Conservation (phyloP, 1,140 invertebrate species). For the Pygmarrhopalites habei region DNA sequence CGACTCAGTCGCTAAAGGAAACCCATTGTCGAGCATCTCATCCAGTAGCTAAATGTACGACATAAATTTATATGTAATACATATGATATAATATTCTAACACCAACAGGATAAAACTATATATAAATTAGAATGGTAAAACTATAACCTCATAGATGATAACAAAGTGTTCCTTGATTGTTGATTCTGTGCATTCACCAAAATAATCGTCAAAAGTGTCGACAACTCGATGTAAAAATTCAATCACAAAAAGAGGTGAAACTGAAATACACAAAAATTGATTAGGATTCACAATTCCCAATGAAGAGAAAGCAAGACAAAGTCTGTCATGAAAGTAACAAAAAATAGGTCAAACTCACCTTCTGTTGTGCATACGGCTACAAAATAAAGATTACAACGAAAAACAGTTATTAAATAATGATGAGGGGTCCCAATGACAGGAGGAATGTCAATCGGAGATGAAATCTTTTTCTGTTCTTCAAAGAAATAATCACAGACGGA, state of each 20-base stretch:
- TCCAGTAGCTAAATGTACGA: constrained; percentile 67
- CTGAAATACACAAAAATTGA: constrained; percentile 49
- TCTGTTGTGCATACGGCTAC: constrained; percentile 95
- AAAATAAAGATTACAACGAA: constrained; percentile 85
- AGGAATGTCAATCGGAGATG: constrained; percentile 80
- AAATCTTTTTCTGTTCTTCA: constrained; percentile 86
- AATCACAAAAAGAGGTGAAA: constrained; percentile 94
- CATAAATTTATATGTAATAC: constrained; percentile 10
- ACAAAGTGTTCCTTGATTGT: constrained; percentile 99
- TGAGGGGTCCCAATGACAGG: constrained; percentile 95
- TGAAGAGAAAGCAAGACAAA: too few species aligned
- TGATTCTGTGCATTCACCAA: constrained; percentile 89
- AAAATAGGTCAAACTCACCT: too few species aligned
- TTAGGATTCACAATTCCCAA: too few species aligned
- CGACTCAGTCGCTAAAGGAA: constrained; percentile 94
- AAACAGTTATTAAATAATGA: constrained; percentile 94
- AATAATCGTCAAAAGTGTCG: constrained; percentile 95
- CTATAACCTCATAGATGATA: constrained; percentile 93
- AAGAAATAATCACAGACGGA: constrained; percentile 99
- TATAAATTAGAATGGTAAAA: too few species aligned
- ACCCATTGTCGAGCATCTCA: constrained; percentile 99
- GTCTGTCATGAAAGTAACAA: too few species aligned
- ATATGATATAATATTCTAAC: too few species aligned
- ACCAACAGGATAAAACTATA: too few species aligned
- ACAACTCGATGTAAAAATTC: constrained; percentile 97